These are phyloP conservation scores for Liparis tanakae DNA, from an alignment of 2,797 vertebrate genomes.

Conservation along the genomic window DNA sequence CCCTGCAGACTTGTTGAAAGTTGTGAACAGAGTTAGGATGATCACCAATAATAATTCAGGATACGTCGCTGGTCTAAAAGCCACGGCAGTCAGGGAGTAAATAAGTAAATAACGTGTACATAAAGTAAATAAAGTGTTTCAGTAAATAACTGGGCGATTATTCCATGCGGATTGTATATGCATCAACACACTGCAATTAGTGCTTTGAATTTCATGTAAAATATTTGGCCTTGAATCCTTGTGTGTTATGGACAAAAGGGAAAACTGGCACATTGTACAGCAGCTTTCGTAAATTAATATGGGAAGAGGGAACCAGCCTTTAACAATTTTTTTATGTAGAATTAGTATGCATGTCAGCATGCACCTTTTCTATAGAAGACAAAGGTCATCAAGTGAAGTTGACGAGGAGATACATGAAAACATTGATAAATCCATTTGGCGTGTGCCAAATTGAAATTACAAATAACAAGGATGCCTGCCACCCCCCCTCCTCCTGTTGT, in stretches of 20 bases:
- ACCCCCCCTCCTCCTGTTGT: neutral
- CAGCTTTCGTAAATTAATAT: neutral
- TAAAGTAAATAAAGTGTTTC: too few species aligned
- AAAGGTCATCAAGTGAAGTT: conserved; percentile 14
- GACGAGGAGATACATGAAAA: conserved; percentile 12
- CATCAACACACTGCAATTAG: neutral
- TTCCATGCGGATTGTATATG: neutral
- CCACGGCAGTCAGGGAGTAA: neutral
- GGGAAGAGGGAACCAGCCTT: neutral
- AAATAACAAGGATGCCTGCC: conserved; percentile 8
- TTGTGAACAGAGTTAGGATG: conserved; percentile 15
- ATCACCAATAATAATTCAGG: neutral
- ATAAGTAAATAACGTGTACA: too few species aligned
- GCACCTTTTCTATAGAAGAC: conserved; percentile 6
- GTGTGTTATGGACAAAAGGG: neutral
- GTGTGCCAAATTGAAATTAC: conserved; percentile 15
- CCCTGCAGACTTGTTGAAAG: neutral
- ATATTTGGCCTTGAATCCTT: neutral
- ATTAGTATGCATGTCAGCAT: conserved; percentile 19
- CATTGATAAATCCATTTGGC: conserved; percentile 17
- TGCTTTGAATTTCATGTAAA: neutral
- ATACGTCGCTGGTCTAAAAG: neutral
- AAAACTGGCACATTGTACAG: neutral
- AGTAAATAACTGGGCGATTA: neutral
- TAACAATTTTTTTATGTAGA: neutral